phyloP scores from a whole-genome alignment of 2,113 vertebrate genomes.

The Neotoma lepida region DNA sequence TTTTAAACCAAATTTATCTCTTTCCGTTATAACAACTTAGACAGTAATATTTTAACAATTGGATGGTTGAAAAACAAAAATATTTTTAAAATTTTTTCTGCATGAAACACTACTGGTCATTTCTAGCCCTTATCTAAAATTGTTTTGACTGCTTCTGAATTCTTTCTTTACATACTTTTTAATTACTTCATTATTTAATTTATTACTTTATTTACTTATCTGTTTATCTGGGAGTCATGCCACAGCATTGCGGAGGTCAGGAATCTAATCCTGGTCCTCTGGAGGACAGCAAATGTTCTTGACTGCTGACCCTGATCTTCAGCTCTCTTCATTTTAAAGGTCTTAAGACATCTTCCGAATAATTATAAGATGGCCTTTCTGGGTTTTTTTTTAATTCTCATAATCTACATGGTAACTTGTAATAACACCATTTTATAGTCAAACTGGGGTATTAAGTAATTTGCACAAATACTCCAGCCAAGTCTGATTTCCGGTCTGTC shows the following conservation, averaged over 20 bases:
- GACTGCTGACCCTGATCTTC: background rate
- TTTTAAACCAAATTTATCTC: conserved; percentile 17
- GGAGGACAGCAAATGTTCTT: background rate
- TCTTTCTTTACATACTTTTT: conserved; percentile 31
- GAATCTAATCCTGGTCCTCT: background rate
- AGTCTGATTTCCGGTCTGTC: background rate
- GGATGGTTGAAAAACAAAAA: background rate
- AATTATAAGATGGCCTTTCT: background rate
- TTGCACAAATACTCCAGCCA: background rate
- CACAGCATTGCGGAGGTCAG: background rate
- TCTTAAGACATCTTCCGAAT: background rate
- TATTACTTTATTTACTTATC: background rate
- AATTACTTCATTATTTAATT: background rate
- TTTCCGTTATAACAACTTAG: background rate
- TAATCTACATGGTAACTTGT: background rate
- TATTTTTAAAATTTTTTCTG: background rate
- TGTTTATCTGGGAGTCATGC: background rate
- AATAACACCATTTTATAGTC: background rate
- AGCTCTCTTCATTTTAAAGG: background rate
- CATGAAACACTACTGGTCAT: background rate
- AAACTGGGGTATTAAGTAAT: background rate
- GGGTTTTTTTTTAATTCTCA: background rate
- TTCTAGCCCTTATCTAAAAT: conserved; percentile 23
- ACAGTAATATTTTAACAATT: conserved; percentile 20
- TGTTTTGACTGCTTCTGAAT: conserved; percentile 15